phyloP scores from a whole-genome alignment of 1,140 invertebrate genomes.

The Heterodera carotae region DNA sequence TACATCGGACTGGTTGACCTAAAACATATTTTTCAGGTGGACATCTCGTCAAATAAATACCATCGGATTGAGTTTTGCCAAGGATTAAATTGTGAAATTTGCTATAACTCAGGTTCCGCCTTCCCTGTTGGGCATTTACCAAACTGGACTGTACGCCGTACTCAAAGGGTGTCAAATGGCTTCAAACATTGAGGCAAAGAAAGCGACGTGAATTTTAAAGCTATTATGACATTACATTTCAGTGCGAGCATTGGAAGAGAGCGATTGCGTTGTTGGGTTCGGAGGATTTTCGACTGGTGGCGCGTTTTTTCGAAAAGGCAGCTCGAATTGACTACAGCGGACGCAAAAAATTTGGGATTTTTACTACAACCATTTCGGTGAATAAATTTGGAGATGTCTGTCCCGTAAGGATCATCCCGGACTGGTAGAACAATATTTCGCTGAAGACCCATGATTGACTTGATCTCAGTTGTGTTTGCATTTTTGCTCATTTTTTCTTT shows the following conservation, averaged over 20 bases:
- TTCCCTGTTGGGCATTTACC: constrained; percentile 18
- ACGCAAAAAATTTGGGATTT: constrained; percentile 16
- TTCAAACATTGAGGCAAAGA: constrained; percentile 16
- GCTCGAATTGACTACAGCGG: constrained; percentile 21
- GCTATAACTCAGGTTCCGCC: constrained; percentile 9
- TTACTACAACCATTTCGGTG: not conserved
- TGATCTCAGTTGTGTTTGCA: too few relatives aligned
- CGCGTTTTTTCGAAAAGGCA: not conserved
- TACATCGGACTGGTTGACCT: constrained; percentile 23
- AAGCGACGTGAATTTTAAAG: not conserved
- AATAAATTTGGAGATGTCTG: constrained; percentile 8
- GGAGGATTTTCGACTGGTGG: constrained; percentile 5
- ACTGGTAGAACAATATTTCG: too few relatives aligned
- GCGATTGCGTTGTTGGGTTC: not conserved
- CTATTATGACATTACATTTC: not conserved
- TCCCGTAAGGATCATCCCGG: not conserved
- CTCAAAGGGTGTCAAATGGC: constrained; percentile 14
- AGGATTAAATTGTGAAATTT: too few relatives aligned
- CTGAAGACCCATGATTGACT: too few relatives aligned
- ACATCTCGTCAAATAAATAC: not conserved
- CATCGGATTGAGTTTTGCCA: not conserved
- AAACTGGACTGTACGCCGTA: constrained; percentile 15
- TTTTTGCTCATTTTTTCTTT: too few relatives aligned
- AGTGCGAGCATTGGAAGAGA: constrained; percentile 5
- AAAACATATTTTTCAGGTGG: constrained; percentile 5